phyloP scores from a whole-genome alignment of 2,113 vertebrate genomes.

The Actenoides lindsayi region DNA sequence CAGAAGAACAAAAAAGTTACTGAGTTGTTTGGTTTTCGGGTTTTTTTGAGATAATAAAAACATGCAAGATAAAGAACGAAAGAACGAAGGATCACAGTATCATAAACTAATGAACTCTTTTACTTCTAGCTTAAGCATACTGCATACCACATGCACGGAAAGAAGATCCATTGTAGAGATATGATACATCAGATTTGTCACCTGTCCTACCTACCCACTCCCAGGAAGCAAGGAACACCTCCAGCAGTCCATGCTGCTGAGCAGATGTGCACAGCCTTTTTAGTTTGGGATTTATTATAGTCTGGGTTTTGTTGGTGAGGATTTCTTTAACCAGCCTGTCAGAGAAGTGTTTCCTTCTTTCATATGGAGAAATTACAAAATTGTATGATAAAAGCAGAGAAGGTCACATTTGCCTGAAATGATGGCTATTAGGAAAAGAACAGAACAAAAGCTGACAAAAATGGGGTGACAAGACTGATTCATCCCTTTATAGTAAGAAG shows the following conservation, averaged over 20 bases:
- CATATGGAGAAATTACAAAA: neutral
- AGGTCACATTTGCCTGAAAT: neutral
- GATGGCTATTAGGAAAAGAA: neutral
- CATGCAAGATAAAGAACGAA: neutral
- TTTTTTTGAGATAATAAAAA: neutral
- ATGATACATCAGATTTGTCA: neutral
- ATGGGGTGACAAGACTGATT: neutral
- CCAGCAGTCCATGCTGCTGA: neutral
- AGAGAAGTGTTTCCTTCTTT: neutral
- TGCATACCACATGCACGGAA: neutral
- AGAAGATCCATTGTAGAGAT: neutral
- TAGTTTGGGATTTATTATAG: neutral
- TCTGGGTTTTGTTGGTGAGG: rapidly evolving
- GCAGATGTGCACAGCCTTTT: neutral
- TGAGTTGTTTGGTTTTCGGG: neutral
- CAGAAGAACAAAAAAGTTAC: neutral
- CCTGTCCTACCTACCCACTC: neutral
- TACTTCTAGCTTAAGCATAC: neutral
- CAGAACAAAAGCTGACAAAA: neutral
- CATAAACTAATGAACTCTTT: neutral
- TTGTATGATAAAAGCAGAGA: neutral
- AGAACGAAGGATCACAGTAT: neutral
- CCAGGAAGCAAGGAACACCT: neutral
- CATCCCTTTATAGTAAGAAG: neutral
- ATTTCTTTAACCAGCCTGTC: neutral